Percentiles rank a stretch among this genome's conserved stretches.
These are phyloP conservation scores for Sander lucioperca DNA, from an alignment of 2,113 vertebrate genomes.

Conservation along the genomic window DNA sequence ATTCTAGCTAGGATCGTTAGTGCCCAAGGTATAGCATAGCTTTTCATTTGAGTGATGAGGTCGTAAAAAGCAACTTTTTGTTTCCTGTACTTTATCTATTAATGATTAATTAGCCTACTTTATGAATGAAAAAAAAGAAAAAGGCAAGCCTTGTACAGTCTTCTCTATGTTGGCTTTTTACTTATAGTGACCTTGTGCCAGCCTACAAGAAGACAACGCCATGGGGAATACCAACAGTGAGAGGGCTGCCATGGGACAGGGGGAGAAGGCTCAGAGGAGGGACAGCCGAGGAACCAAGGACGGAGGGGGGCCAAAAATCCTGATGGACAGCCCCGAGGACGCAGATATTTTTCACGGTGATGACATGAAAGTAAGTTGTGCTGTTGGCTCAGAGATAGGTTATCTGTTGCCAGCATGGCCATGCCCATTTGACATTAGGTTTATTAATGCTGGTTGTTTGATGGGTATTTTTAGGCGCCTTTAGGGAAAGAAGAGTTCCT, in stretches of 20 bases:
- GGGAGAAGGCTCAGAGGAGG: constrained; percentile 89
- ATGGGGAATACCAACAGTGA: constrained; percentile 99
- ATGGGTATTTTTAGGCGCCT: constrained; percentile 83
- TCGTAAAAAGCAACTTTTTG: background rate
- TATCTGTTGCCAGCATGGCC: background rate
- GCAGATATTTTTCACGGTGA: constrained; percentile 94
- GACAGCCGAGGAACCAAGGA: constrained; percentile 92
- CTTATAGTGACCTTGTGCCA: constrained; percentile 57
- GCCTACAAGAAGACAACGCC: constrained; percentile 27
- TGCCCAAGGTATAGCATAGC: background rate
- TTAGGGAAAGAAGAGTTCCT: constrained; percentile 94
- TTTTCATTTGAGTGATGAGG: constrained; percentile 3
- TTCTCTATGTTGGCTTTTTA: constrained; percentile 15
- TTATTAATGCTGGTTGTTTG: background rate
- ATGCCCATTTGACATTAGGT: background rate
- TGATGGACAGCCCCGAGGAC: constrained; percentile 99
- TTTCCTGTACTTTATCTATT: background rate
- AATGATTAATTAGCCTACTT: constrained; percentile 19
- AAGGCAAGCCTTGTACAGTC: too few species aligned
- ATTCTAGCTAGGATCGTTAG: background rate
- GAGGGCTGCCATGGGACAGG: constrained; percentile 90
- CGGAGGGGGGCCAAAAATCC: constrained; percentile 93
- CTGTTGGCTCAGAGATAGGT: background rate
- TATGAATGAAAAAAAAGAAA: background rate
- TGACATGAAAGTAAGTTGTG: constrained; percentile 90